Evolutionary conservation across 2,888 invertebrate species (phyloP).

Genomic region (Apoderus coryli): DNA sequence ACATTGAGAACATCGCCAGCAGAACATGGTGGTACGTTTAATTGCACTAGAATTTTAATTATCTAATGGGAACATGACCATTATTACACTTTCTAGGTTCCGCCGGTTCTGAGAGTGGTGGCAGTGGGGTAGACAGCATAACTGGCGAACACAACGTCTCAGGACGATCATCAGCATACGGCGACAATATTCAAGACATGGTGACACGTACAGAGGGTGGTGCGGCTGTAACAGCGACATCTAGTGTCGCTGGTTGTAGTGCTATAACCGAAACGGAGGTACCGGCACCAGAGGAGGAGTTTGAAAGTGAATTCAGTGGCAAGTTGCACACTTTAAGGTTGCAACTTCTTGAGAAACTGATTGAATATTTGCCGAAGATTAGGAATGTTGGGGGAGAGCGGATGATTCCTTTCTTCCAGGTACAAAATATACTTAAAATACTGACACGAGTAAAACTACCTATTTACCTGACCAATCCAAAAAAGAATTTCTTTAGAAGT

Average conservation of each 20-base stretch:
- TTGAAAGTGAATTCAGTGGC: conserved; percentile 30
- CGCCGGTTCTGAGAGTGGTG: conserved; percentile 76
- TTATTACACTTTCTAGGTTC: too few relatives aligned
- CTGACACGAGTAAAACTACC: too few relatives aligned
- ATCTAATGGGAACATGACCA: too few relatives aligned
- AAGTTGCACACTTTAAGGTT: conserved; percentile 53
- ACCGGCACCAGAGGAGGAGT: conserved; percentile 26
- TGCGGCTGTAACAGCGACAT: conserved; percentile 69
- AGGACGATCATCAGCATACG: conserved; percentile 84
- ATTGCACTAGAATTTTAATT: too few relatives aligned
- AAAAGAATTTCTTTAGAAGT: too few relatives aligned
- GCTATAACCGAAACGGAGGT: too few relatives aligned
- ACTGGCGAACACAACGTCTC: conserved; percentile 69
- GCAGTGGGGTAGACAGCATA: conserved; percentile 83
- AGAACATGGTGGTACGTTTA: conserved; percentile 48
- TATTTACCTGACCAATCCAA: too few relatives aligned
- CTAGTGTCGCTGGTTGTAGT: conserved; percentile 22
- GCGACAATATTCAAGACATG: conserved; percentile 48
- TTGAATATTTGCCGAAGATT: conserved; percentile 63
- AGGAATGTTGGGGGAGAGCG: conserved; percentile 67
- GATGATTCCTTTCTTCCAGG: conserved; percentile 80
- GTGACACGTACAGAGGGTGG: conserved; percentile 20
- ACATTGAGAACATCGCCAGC: conserved; percentile 76
- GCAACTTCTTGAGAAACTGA: conserved; percentile 57
- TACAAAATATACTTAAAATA: too few relatives aligned